Base-by-base conservation (phyloP, 2,797 vertebrate species). In the Sebastes reedi region DNA sequence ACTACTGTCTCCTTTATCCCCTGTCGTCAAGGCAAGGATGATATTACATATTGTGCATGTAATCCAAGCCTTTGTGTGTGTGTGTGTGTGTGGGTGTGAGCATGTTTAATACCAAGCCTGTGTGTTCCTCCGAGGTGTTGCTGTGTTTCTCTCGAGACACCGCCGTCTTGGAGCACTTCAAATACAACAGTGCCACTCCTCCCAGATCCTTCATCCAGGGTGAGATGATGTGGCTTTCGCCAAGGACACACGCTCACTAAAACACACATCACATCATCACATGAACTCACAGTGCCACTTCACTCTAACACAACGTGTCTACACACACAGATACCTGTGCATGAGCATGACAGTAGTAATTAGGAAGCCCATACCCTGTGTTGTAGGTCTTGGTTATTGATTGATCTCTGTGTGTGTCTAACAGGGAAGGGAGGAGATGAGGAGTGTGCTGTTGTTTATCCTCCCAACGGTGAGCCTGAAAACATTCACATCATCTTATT, bases 81-180 rank as follows among this genome's bases (percentile, higher is more conserved):
- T 73, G 61, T 81, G 6, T 30, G 62, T 74, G 27, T 71, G 61
- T 81, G 8, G 32, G 56, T 54, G 65, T 36, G n/a, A 58, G 56
- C 9, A 14, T 56, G 11, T 61, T 80, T n/a, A 74, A 69, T 74
- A 50, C 52, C 65, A 39, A 22, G 3, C 42, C 20, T 52, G 60
- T 82, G 29, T 77, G 55, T 72, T 59, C 34, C 11, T 59, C 29
- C 13, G 92, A 99, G 99, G 98, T 99, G 59, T 91, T 99, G 82
- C 95, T 99, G 75, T 99, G 98, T 89, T 99, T 99, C 92, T 99
- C 98, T 65, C 95, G 99, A 70, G 99, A 99, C 90, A 98, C 98
- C 0, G 96, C 96, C 24, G 97, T 99, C 55, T 81, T 99, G 94
- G 95, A 97, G 76, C 98, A 99, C 92, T 99, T 99, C 83, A 94